Evolutionary conservation across 2,888 invertebrate species (phyloP).

Genomic region (Ichneumoninae sp.): DNA sequence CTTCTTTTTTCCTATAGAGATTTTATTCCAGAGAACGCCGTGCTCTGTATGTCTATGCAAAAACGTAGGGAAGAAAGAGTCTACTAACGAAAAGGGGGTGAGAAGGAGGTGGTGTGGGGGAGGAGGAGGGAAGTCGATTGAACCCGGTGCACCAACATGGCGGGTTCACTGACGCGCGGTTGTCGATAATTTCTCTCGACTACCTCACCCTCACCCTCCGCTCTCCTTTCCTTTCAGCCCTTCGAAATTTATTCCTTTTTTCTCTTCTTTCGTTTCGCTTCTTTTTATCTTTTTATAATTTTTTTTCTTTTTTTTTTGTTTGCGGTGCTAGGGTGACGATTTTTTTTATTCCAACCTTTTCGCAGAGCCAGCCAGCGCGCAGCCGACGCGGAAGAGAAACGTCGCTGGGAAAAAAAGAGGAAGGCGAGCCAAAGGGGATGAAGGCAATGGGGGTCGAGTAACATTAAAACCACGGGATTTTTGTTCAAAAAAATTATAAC

Average conservation of each 20-base stretch:
- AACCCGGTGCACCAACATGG: conserved; percentile 6
- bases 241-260: conserved; percentile 14
- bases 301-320: conserved; percentile 15
- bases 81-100: background rate
- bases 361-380: conserved; percentile 24
- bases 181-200: conserved; percentile 42
- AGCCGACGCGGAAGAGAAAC: conserved; percentile 34
- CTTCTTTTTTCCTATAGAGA: conserved; percentile 9
- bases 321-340: conserved; percentile 26
- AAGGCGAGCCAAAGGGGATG: conserved; percentile 10
- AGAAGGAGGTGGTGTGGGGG: background rate
- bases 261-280: background rate
- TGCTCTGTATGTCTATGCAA: conserved; percentile 19
- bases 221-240: conserved; percentile 12
- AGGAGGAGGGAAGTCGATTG: conserved; percentile 38
- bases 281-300: background rate
- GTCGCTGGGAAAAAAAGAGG: conserved; percentile 26
- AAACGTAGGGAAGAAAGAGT: conserved; percentile 10
- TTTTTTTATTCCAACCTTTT: conserved; percentile 45
- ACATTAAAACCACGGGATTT: background rate
- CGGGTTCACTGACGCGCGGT: conserved; percentile 39
- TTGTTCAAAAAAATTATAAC: background rate
- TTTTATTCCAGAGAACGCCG: conserved; percentile 16
- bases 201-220: conserved; percentile 15
- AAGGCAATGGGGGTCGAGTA: background rate